These are phyloP conservation scores for Solen grandis DNA, from an alignment of 1,140 invertebrate genomes.

Conservation along the genomic window DNA sequence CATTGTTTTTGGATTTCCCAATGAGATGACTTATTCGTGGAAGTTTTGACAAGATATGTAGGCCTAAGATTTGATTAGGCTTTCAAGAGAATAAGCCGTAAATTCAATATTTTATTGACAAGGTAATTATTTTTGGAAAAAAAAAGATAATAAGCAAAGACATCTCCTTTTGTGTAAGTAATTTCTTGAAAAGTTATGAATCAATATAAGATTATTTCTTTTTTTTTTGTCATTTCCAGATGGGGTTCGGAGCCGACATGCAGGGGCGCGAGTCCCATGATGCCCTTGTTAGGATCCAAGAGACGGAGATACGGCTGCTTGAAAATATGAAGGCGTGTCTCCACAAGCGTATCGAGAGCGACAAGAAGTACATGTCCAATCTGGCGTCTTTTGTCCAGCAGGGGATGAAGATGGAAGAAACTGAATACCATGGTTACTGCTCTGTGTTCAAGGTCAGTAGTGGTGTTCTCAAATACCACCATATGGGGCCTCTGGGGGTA, in stretches of 20 bases:
- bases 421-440: slow-evolving; percentile 60
- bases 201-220: background rate
- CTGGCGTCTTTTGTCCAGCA: slow-evolving; percentile 89
- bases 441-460: slow-evolving; percentile 61
- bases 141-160: background rate
- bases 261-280: slow-evolving; percentile 89
- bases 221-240: slow-evolving; percentile 74
- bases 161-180: background rate
- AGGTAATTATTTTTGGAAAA: background rate
- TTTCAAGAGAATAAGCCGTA: too few species aligned
- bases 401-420: slow-evolving; percentile 86
- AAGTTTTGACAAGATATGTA: too few species aligned
- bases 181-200: background rate
- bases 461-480: too few species aligned
- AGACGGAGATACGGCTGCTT: slow-evolving; percentile 93
- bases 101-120: background rate
- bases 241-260: slow-evolving; percentile 92
- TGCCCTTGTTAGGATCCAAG: slow-evolving; percentile 91
- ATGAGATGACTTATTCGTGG: too few species aligned
- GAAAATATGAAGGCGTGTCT: slow-evolving; percentile 94
- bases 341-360: slow-evolving; percentile 92
- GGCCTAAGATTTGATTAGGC: too few species aligned
- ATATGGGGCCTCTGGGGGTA: too few species aligned
- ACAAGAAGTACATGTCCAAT: slow-evolving; percentile 92
- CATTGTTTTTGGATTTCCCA: too few species aligned